These are phyloP conservation scores for Rhorus exstirpatorius DNA, from an alignment of 2,888 invertebrate species.

Conservation along the genomic window DNA sequence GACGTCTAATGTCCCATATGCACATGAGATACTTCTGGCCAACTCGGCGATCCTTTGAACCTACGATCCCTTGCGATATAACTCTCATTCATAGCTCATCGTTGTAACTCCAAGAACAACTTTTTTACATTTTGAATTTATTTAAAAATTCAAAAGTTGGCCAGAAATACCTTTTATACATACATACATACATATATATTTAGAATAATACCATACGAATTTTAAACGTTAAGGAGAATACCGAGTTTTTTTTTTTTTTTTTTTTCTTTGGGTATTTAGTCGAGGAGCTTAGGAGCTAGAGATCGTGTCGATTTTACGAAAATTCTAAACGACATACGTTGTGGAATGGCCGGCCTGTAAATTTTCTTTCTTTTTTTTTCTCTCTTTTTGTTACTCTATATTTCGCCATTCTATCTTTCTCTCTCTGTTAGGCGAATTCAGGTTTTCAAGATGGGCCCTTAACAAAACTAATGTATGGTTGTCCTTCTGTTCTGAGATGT, in stretches of 20 bases:
- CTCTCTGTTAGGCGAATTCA: slow-evolving; percentile 80
- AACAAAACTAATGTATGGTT: slow-evolving; percentile 86
- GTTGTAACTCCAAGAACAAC: too few relatives aligned
- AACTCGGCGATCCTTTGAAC: slow-evolving; percentile 8
- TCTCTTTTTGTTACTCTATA: slow-evolving; percentile 54
- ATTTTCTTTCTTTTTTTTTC: slow-evolving; percentile 14
- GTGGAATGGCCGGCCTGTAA: slow-evolving; percentile 23
- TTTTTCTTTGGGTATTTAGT: slow-evolving; percentile 25
- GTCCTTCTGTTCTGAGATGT: slow-evolving; percentile 87
- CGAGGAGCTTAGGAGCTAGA: slow-evolving; percentile 39
- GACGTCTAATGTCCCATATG: slow-evolving; percentile 8
- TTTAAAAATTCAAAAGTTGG: too few relatives aligned
- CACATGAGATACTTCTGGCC: not conserved
- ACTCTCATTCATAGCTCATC: not conserved
- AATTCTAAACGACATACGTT: slow-evolving; percentile 20
- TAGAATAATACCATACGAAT: too few relatives aligned
- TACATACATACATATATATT: slow-evolving; percentile 20
- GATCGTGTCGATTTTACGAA: slow-evolving; percentile 20
- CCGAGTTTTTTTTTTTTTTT: not conserved
- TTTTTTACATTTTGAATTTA: too few relatives aligned
- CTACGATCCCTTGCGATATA: not conserved
- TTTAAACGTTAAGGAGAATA: slow-evolving; percentile 30
- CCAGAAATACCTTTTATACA: slow-evolving; percentile 2
- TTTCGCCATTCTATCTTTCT: slow-evolving; percentile 73
- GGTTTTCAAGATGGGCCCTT: slow-evolving; percentile 76